phyloP scores from a whole-genome alignment of 1,140 invertebrate species.

The Aporrectodea caliginosa region DNA sequence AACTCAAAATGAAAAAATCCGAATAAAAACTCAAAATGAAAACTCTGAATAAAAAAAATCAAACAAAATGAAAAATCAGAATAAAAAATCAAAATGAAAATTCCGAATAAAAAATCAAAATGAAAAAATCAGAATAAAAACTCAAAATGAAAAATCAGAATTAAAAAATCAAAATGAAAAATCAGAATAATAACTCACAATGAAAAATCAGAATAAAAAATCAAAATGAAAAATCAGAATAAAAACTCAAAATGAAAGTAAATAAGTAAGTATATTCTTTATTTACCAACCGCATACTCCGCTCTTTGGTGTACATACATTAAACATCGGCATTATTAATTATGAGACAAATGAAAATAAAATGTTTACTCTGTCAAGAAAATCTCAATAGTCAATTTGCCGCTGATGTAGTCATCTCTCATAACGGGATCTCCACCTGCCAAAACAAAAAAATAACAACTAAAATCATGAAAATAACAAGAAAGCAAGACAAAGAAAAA shows the following conservation, averaged over 20 bases:
- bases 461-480: background rate
- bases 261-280: background rate
- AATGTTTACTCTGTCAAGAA: background rate
- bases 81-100: too few relatives aligned
- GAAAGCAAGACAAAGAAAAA: background rate
- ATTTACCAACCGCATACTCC: background rate
- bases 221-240: background rate
- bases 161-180: too few relatives aligned
- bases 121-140: too few relatives aligned
- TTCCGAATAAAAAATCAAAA: too few relatives aligned
- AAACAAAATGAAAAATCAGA: too few relatives aligned
- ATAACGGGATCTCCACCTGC: too few relatives aligned
- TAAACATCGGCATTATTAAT: background rate
- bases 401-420: background rate
- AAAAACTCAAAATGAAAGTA: slow-evolving; percentile 3
- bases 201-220: too few relatives aligned
- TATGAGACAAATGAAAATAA: background rate
- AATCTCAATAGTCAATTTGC: background rate
- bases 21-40: too few relatives aligned
- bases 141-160: too few relatives aligned
- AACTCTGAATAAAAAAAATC: too few relatives aligned
- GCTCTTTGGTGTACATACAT: background rate
- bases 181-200: too few relatives aligned
- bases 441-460: background rate
- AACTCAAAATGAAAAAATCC: too few relatives aligned